Evolutionary conservation across 2,113 vertebrate genomes (phyloP).

Genomic region (Bagarius yarrelli): DNA sequence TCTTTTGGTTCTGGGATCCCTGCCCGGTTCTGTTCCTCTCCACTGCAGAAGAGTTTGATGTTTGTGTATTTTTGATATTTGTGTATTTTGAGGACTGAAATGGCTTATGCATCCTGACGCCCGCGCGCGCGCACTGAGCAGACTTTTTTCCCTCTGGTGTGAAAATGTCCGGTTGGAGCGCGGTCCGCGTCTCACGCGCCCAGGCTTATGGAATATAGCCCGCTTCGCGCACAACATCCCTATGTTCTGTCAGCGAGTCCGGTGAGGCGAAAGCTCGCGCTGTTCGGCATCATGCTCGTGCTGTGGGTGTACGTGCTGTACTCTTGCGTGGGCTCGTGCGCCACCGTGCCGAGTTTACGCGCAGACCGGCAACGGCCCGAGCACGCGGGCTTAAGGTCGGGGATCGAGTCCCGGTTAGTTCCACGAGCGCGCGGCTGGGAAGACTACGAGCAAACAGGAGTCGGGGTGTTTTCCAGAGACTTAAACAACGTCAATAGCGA

Average conservation of each 20-base stretch:
- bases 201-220: constrained; percentile 87
- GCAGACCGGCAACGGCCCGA: constrained; percentile 65
- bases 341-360: constrained; percentile 74
- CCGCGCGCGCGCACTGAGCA: constrained; percentile 54
- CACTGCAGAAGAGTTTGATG: constrained; percentile 3
- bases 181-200: constrained; percentile 53
- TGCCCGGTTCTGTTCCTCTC: background rate
- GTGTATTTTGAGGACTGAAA: constrained; percentile 9
- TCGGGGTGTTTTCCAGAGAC: constrained; percentile 39
- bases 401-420: constrained; percentile 65
- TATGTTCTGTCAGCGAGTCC: constrained; percentile 72
- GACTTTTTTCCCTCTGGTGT: constrained; percentile 49
- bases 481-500: constrained; percentile 13
- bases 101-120: constrained; percentile 60
- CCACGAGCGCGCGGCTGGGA: constrained; percentile 70
- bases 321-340: constrained; percentile 88
- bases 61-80: constrained; percentile 8
- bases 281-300: constrained; percentile 88
- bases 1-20: background rate
- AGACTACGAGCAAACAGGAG: constrained; percentile 72
- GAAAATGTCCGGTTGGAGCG: constrained; percentile 73
- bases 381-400: constrained; percentile 63
- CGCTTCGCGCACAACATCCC: constrained; percentile 70
- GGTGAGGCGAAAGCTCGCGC: constrained; percentile 81
- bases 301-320: constrained; percentile 92